A percentile compares a stretch with the other conserved stretches of the same genome.
Conservation (phyloP, 2,888 invertebrate genomes). For the Lucinisca nassula region DNA sequence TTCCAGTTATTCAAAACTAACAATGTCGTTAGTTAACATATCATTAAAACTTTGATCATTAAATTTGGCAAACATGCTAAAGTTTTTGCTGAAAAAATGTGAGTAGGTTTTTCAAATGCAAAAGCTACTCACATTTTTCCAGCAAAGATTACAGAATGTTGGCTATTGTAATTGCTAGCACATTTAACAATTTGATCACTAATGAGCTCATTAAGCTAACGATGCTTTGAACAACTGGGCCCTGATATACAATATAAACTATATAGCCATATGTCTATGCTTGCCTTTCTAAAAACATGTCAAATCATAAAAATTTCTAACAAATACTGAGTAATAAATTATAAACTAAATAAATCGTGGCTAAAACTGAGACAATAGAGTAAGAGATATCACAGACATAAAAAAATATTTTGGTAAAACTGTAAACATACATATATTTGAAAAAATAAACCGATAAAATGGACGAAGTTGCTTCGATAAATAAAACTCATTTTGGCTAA, state of each 20-base stretch:
- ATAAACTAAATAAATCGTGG: background rate
- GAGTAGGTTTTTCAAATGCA: too few species aligned
- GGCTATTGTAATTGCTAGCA: background rate
- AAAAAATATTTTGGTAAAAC: background rate
- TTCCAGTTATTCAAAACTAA: too few species aligned
- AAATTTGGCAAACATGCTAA: too few species aligned
- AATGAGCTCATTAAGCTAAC: too few species aligned
- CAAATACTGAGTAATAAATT: background rate
- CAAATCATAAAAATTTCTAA: background rate
- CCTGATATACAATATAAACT: background rate
- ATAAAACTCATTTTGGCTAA: background rate
- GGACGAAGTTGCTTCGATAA: background rate
- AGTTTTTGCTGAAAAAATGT: too few species aligned
- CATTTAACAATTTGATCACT: too few species aligned
- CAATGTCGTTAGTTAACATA: too few species aligned
- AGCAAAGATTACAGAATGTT: too few species aligned
- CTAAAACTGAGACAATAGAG: constrained; percentile 15
- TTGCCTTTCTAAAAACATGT: background rate
- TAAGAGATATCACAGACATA: constrained; percentile 12
- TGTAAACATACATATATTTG: background rate
- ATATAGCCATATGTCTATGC: too few species aligned
- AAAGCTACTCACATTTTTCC: too few species aligned
- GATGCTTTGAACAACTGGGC: too few species aligned
- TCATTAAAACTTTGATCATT: too few species aligned
- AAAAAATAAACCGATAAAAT: background rate